phyloP scores from a whole-genome alignment of 92 coral and sea anemone species.

The Parazoanthus swiftii region DNA sequence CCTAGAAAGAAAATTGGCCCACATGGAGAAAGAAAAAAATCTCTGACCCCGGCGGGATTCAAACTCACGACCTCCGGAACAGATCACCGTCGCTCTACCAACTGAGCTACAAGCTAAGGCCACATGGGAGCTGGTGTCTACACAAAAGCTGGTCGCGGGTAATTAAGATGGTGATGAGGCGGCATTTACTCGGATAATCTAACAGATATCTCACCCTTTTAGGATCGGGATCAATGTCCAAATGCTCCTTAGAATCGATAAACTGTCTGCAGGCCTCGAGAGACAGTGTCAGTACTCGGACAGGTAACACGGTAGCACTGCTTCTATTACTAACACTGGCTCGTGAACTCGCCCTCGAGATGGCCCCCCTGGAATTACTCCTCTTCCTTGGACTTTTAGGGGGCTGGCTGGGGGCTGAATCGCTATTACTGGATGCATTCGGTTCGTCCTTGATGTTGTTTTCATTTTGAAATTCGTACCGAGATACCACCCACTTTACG shows the following conservation, averaged over 20 bases:
- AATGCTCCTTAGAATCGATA: conserved; percentile 67
- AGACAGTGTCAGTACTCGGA: conserved; percentile 80
- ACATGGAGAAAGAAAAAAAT: too few relatives aligned
- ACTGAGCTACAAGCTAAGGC: too few relatives aligned
- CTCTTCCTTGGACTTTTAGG: conserved; percentile 19
- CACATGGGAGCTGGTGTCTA: too few relatives aligned
- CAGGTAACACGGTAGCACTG: conserved; percentile 59
- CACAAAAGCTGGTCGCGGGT: too few relatives aligned
- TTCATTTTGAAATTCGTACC: conserved; percentile 51
- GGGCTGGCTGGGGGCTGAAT: conserved; percentile 27
- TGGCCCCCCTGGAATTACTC: background rate
- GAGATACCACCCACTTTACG: conserved; percentile 72
- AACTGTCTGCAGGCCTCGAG: conserved; percentile 88
- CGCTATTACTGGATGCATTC: background rate
- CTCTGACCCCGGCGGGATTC: too few relatives aligned
- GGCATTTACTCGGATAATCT: background rate
- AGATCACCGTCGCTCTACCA: too few relatives aligned
- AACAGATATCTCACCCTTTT: conserved; percentile 48
- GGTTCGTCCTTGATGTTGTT: background rate
- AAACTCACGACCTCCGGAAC: too few relatives aligned
- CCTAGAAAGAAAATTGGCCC: too few relatives aligned
- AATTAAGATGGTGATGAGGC: too few relatives aligned
- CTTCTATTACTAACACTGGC: conserved; percentile 21
- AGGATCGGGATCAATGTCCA: conserved; percentile 78
- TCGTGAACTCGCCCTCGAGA: conserved; percentile 39